phyloP scores from a whole-genome alignment of 2,113 vertebrate species.

The Parus major region DNA sequence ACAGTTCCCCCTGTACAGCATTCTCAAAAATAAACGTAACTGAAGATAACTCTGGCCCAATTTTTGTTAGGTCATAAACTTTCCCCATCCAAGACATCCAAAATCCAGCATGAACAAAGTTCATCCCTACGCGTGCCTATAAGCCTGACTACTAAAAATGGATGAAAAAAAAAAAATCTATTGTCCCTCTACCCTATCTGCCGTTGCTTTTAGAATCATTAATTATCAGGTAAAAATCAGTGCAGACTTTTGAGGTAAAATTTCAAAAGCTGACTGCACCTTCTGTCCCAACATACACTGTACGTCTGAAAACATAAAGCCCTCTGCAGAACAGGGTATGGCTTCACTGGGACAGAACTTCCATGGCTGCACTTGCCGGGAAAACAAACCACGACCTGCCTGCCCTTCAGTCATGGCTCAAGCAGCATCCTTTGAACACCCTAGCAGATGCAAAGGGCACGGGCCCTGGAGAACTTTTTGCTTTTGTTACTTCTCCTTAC shows the following conservation, averaged over 20 bases:
- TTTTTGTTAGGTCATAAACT: neutral
- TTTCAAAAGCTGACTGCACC: neutral
- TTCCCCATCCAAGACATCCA: neutral
- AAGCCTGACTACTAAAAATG: neutral
- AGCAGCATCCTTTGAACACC: neutral
- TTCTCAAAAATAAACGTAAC: neutral
- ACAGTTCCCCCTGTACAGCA: neutral
- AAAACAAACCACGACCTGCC: neutral
- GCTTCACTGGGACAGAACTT: neutral
- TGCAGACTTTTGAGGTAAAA: neutral
- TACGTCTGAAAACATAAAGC: neutral
- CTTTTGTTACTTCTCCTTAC: neutral
- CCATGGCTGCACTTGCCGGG: neutral
- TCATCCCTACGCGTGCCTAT: neutral
- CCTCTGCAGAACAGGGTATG: neutral
- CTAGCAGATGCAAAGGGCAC: neutral
- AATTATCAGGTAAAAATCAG: neutral
- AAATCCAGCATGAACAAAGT: neutral
- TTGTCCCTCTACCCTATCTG: neutral
- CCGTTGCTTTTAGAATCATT: neutral
- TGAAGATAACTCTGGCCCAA: neutral
- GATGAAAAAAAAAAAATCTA: neutral
- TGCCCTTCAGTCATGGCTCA: accelerated
- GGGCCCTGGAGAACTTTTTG: neutral
- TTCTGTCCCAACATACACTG: neutral